These are phyloP conservation scores for Potamarius usumacintae DNA, from an alignment of 2,113 vertebrate species.

Conservation along the genomic window DNA sequence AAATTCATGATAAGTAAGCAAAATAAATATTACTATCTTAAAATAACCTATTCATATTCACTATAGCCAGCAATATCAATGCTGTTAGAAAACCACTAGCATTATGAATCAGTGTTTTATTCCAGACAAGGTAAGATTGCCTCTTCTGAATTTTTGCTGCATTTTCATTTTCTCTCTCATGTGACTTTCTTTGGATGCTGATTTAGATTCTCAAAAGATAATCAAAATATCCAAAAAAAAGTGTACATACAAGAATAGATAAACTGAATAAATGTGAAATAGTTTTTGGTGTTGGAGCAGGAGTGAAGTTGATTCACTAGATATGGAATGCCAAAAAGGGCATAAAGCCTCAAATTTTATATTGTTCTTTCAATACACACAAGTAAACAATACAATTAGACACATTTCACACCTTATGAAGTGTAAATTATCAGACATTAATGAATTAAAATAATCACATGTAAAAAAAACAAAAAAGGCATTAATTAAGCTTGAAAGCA, in stretches of 20 bases:
- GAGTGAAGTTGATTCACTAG: background rate
- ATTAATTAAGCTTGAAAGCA: background rate
- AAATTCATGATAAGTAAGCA: background rate
- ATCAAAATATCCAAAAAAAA: background rate
- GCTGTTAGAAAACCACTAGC: background rate
- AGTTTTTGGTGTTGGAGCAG: background rate
- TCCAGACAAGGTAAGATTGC: background rate
- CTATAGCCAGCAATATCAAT: background rate
- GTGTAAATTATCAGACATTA: background rate
- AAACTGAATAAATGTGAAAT: background rate
- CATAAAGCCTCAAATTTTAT: background rate
- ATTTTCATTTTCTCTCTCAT: background rate
- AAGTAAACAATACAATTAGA: background rate
- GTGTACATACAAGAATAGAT: background rate
- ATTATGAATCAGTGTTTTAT: conserved; percentile 1
- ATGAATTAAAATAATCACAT: background rate
- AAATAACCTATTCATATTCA: background rate
- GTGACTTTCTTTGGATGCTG: background rate
- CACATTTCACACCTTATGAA: background rate
- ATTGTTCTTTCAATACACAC: background rate
- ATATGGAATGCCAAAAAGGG: background rate
- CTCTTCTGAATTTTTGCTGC: background rate
- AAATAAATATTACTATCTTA: background rate
- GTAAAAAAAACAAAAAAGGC: background rate
- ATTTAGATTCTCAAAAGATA: background rate